Base-by-base conservation (phyloP, 2,888 invertebrate species). In the Sialis lutaria region DNA sequence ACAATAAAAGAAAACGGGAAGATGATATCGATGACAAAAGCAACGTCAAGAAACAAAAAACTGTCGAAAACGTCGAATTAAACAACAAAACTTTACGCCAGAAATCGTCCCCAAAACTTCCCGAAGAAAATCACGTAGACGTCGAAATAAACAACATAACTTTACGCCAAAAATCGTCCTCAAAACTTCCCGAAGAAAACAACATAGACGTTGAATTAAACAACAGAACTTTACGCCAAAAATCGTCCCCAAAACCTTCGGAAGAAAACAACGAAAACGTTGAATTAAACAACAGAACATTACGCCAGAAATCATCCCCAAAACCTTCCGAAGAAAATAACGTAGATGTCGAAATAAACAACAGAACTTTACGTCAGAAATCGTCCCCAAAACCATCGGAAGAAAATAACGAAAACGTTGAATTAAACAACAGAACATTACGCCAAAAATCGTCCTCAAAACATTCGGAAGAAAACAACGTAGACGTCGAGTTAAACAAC, bases 191-290 rank as follows among this genome's bases (percentile, higher is more conserved):
- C n/a, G 22, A 22, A 22, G 22, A 41, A 30, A 41, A 41, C n/a
- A n/a, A n/a, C n/a, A n/a, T n/a, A n/a, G n/a, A n/a, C n/a, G 46
- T 47, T 49, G 32, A 22, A 22, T 2, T 22, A 22, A n/a, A n/a
- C n/a, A n/a, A n/a, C n/a, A n/a, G n/a, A n/a, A n/a, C n/a, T n/a
- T n/a, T n/a, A n/a, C n/a, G n/a, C n/a, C n/a, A n/a, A n/a, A n/a
- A n/a, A n/a, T n/a, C n/a, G n/a, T n/a, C n/a, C n/a, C n/a, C n/a
- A 41, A 13, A 41, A 9, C 5, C 9, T 8, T 9, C 13, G 6
- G 13, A 41, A 12, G 68, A 32, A 67, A 70, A 51, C n/a, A n/a
- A n/a, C 52, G 68, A 30, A 12, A 41, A 30, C 5, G 41, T 5
- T 43, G 39, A 43, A 33, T 30, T n/a, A 6, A 9, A 9, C 10